These are phyloP conservation scores for Sorex maritimensis DNA, from an alignment of 2,797 vertebrate species.

Conservation along the genomic window DNA sequence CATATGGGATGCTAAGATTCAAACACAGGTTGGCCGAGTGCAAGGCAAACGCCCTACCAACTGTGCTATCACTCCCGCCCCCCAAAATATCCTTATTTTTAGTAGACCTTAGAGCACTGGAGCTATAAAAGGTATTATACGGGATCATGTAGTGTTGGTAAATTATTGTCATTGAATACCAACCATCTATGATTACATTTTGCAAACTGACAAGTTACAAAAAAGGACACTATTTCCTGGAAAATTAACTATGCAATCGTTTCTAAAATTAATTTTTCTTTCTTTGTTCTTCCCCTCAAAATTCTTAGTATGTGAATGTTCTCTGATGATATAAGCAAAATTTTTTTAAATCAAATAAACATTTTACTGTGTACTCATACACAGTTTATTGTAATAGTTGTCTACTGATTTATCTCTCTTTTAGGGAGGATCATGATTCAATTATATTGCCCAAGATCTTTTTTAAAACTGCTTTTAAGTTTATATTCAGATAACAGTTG, in stretches of 20 bases:
- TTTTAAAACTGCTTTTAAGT: background rate
- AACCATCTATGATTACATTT: background rate
- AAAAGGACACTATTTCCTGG: background rate
- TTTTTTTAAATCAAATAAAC: conserved; percentile 8
- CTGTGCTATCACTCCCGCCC: no score
- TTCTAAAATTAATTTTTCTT: background rate
- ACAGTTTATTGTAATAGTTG: background rate
- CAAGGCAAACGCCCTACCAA: no score
- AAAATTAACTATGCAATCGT: background rate
- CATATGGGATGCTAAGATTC: no score
- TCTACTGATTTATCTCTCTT: conserved; percentile 44
- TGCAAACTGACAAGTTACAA: background rate
- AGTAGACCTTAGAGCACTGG: background rate
- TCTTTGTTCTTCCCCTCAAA: background rate
- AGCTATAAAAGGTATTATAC: background rate
- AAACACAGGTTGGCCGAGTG: no score
- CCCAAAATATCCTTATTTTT: background rate
- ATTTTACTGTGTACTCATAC: conserved; percentile 3
- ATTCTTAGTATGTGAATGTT: background rate
- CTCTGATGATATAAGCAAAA: conserved; percentile 21
- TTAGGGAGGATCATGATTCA: background rate
- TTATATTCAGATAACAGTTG: conserved; percentile 35
- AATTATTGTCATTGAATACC: background rate
- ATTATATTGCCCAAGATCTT: background rate
- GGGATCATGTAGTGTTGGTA: background rate